A percentile compares a stretch with the other conserved stretches of the same genome.
phyloP scores from a whole-genome alignment of 2,113 vertebrate species.

The Dicerorhinus sumatrensis region DNA sequence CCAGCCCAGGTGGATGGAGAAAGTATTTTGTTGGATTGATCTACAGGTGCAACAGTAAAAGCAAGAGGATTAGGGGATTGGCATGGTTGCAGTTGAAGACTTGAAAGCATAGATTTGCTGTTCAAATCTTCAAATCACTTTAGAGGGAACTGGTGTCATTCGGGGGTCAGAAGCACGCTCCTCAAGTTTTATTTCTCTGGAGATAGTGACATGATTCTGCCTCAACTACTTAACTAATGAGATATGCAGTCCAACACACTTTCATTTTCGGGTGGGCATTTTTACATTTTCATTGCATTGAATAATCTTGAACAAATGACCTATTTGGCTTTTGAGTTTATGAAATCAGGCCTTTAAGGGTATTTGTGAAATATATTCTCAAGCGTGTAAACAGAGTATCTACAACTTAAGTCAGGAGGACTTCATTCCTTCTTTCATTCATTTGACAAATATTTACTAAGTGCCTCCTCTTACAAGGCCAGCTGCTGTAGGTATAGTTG shows the following conservation, averaged over 20 bases:
- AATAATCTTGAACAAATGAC: conserved; percentile 6
- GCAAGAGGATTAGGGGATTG: not conserved
- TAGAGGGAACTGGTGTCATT: not conserved
- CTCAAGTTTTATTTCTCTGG: not conserved
- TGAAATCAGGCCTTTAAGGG: not conserved
- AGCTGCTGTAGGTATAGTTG: not conserved
- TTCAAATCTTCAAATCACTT: not conserved
- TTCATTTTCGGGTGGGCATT: not conserved
- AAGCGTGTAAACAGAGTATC: not conserved
- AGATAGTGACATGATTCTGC: not conserved
- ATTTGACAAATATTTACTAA: not conserved
- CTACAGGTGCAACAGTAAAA: not conserved
- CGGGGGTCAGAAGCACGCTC: not conserved
- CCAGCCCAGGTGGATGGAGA: not conserved
- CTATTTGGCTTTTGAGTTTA: conserved; percentile 2
- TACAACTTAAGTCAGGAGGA: not conserved
- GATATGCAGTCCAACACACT: not conserved
- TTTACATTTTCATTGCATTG: conserved; percentile 6
- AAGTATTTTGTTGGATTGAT: not conserved
- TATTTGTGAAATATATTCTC: conserved; percentile 40
- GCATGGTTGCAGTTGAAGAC: not conserved
- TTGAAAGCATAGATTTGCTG: not conserved
- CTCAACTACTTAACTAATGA: not conserved
- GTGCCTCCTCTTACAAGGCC: not conserved
- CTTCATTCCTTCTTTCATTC: not conserved